phyloP scores from a whole-genome alignment of 2,113 vertebrate species.

The Entelurus aequoreus region DNA sequence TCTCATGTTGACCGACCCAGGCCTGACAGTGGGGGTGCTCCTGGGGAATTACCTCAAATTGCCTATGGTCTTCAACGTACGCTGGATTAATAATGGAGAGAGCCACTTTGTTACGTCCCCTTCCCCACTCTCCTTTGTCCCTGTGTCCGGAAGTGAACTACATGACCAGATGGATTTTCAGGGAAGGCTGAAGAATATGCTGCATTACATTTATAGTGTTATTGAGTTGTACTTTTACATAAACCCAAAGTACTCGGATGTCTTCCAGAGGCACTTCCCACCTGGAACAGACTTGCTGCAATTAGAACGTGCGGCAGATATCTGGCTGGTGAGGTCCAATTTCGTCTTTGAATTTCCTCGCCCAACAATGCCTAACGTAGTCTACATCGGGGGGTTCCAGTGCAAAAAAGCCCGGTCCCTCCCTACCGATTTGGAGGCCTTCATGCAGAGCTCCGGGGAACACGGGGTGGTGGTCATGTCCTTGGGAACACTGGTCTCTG shows the following conservation, averaged over 20 bases:
- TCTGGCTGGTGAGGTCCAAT: conserved; percentile 67
- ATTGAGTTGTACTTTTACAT: conserved; percentile 42
- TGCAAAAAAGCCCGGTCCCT: conserved; percentile 53
- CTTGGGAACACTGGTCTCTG: conserved; percentile 62
- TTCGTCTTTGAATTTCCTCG: conserved; percentile 69
- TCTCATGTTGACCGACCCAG: conserved; percentile 70
- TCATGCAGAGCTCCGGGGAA: conserved; percentile 67
- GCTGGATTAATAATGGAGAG: conserved; percentile 68
- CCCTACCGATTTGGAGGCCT: conserved; percentile 60
- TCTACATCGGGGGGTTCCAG: conserved; percentile 73
- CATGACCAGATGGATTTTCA: conserved; percentile 61
- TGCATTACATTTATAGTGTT: conserved; percentile 44
- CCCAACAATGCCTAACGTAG: conserved; percentile 68
- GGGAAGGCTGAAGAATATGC: conserved; percentile 61
- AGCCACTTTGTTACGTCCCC: conserved; percentile 59
- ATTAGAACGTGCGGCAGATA: conserved; percentile 59
- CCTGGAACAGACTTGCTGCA: conserved; percentile 57
- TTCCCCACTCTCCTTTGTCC: conserved; percentile 67
- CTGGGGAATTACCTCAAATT: conserved; percentile 67
- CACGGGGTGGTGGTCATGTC: conserved; percentile 73
- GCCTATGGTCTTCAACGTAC: conserved; percentile 70
- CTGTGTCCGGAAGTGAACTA: conserved; percentile 59
- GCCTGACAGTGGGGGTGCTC: conserved; percentile 52
- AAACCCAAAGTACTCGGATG: conserved; percentile 49
- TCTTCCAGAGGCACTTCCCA: conserved; percentile 62